phyloP scores from a whole-genome alignment of 2,113 vertebrate species.

The Cygnus buccinator region DNA sequence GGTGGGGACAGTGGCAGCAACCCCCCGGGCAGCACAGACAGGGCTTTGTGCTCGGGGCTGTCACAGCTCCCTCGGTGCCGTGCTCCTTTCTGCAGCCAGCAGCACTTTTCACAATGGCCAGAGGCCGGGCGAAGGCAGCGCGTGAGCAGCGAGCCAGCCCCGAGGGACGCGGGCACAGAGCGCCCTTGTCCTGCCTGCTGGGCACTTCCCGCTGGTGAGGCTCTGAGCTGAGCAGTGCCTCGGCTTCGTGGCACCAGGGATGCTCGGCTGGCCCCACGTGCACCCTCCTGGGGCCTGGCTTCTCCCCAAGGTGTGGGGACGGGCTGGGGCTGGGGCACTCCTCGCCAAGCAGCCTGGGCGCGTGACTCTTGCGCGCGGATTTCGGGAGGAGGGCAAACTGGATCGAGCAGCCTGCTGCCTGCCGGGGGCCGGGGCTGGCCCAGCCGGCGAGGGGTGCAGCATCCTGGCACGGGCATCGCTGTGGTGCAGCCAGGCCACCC shows the following conservation, averaged over 20 bases:
- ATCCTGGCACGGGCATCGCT: fast-evolving
- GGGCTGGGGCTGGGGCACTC: neutral
- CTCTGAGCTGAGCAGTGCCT: neutral
- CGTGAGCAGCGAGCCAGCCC: neutral
- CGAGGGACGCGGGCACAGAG: neutral
- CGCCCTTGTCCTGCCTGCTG: neutral
- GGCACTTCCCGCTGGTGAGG: neutral
- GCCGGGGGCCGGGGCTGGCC: neutral
- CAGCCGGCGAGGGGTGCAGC: fast-evolving
- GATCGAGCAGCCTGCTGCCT: neutral
- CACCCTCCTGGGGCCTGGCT: neutral
- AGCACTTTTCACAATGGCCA: neutral
- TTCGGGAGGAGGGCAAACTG: neutral
- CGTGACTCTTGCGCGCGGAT: neutral
- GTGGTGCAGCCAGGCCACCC: fast-evolving
- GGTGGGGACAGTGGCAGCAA: neutral
- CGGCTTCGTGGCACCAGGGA: neutral
- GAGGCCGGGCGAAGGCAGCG: neutral
- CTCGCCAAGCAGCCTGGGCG: neutral
- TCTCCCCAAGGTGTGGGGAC: fast-evolving
- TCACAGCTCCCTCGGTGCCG: neutral
- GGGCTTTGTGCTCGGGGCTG: neutral
- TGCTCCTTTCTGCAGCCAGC: neutral
- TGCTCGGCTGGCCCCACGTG: neutral
- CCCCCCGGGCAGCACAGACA: neutral